Evolutionary conservation across 2,113 vertebrate species (phyloP), one percentile per base, ranked within the genome.

Genomic region (Onychostoma macrolepis): DNA sequence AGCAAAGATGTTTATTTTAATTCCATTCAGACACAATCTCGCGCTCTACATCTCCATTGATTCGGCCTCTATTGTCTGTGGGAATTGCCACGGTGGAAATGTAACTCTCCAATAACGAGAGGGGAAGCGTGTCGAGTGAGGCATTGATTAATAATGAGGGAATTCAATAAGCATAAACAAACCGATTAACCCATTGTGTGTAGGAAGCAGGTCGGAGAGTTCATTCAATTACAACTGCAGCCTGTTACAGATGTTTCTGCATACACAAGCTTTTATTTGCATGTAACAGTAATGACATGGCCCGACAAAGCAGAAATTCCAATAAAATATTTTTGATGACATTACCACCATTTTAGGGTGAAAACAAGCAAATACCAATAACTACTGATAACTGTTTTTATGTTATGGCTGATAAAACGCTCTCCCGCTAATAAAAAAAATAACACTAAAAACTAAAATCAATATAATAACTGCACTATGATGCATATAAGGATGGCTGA

Each of bases 1-100:
- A 87, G 87, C 82, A 53, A 77, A 85, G 65, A 87, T 85, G 82
- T 85, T 91, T 83, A 80, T 88, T 87, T 88, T 86, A 87, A 69
- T 87, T 85, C 85, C 30, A 63, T 83, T 84, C 58, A 77, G 83
- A 88, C 83, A 83, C 48, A 88, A 90, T 81, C 75, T 48, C 26
- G 17, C 43, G 9, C 78, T 88, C 41, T 72, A 58, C 85, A 80
- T 85, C 85, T 85, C 58, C 48, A 83, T 41, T 87, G 85, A 87
- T 89, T 89, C 65, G 61, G 85, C 63, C 83, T 75, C 72, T 53
- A 86, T 75, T 87, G 87, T 85, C 82, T 83, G 58, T 36, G 11
- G 83, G 65, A 83, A 87, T 76, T 36, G 72, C 74, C 26, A 81
- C 33, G 41, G 26, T 61, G 48, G 41, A 79, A 85, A 88, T 43